Evolutionary conservation across 2,797 vertebrate genomes (phyloP).

Genomic region (Phyllotis vaccarum): DNA sequence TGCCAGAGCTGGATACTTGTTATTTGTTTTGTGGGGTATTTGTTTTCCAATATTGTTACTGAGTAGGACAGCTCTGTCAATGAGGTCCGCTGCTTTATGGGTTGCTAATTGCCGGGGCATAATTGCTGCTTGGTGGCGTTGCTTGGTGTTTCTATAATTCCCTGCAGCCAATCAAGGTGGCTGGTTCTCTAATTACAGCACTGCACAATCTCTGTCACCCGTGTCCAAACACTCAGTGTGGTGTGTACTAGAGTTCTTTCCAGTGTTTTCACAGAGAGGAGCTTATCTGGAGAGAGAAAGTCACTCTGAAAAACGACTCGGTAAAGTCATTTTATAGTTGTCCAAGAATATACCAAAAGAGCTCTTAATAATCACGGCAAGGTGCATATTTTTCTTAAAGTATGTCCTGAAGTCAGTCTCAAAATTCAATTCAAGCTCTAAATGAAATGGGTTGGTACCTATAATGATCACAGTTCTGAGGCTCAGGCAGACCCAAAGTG

Average conservation of each 20-base stretch:
- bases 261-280: background rate
- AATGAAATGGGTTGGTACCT: background rate
- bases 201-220: constrained; percentile 1
- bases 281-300: background rate
- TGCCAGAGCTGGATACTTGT: constrained; percentile 46
- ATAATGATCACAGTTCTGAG: background rate
- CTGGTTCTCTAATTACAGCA: constrained; percentile 55
- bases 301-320: background rate
- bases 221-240: background rate
- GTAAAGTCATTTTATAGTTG: background rate
- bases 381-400: background rate
- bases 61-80: constrained; percentile 73
- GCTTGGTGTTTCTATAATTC: constrained; percentile 70
- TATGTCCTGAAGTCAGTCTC: background rate
- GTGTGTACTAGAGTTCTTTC: background rate
- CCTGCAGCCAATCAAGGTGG: constrained; percentile 70
- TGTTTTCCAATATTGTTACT: constrained; percentile 76
- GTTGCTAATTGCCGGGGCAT: constrained; percentile 76
- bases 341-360: background rate
- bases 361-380: background rate
- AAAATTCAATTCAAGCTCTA: background rate
- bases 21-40: constrained; percentile 71
- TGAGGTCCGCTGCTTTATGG: constrained; percentile 76
- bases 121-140: constrained; percentile 51
- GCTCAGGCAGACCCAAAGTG: background rate